Base-by-base conservation (phyloP, 1,140 invertebrate genomes). In the Drosophila albomicans region DNA sequence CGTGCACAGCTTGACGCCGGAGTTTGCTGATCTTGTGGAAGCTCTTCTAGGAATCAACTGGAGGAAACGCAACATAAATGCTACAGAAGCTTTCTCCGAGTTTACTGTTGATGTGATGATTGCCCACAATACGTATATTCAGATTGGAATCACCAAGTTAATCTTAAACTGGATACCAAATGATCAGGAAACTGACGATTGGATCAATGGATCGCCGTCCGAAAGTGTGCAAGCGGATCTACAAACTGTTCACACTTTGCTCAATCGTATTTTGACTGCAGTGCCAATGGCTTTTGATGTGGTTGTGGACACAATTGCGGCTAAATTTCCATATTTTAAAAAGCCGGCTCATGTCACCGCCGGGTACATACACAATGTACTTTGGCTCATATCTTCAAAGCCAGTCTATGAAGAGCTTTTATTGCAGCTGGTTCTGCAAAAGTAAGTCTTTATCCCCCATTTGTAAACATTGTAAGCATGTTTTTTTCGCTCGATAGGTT, bases 351-450 rank as follows among this genome's bases (percentile, higher is more conserved):
- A 94, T 91, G 79, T 86, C 2, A 93, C 94, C 45, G 94, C 95
- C 78, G 93, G 94, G 69, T 97, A 95, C 92, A 71, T 96, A 1
- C 93, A 94, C 66, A 95, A 96, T 93, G 76, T 96, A 16, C 89
- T 97, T 6, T 92, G 94, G 91, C 93, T 96, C 38, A 85, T 94
- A 10, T 92, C 94, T 20, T 96, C 96, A 87, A 94, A 95, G 61
- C 95, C 95, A 32, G 90, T 93, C 13, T 91, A 95, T 46, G 93
- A 94, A 64, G 92, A 93, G 58, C 93, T 95, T 15, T 94, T 97
- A 52, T 84, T 97, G 10, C 93, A 94, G 72, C 92, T 96, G 70
- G 94, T 96, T 62, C 94, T 96, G 81, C 94, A 95, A 62, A 96
- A 95, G 95, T 96, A 93, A 78, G 87, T 76, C 0, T 2, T 66